Conservation (phyloP, 2,113 vertebrate genomes). For the Chauna torquata region DNA sequence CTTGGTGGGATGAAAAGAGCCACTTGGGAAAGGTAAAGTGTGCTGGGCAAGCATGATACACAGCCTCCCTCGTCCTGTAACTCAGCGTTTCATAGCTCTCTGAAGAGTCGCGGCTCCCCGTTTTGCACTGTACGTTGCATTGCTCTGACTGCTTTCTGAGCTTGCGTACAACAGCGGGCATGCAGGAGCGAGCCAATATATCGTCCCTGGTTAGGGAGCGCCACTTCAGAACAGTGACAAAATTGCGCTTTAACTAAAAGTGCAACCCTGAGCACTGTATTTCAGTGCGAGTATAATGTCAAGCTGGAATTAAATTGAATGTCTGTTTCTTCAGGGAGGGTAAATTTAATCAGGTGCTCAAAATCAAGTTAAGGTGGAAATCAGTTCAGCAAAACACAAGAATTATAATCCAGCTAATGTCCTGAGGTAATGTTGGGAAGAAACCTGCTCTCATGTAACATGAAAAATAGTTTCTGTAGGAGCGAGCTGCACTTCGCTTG, state of each 20-base stretch:
- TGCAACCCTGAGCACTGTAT: not conserved
- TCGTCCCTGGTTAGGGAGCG: not conserved
- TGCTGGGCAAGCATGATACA: not conserved
- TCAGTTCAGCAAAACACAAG: constrained; percentile 59
- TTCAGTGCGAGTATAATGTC: not conserved
- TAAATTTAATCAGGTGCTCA: constrained; percentile 67
- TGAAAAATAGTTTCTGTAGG: constrained; percentile 51
- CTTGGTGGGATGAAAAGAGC: not conserved
- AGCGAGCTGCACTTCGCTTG: not conserved
- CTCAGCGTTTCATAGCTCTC: not conserved
- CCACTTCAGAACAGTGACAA: not conserved
- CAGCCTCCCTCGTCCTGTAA: not conserved
- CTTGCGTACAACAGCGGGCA: not conserved
- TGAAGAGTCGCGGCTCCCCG: not conserved
- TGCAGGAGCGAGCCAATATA: not conserved
- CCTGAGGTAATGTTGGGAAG: constrained; percentile 62
- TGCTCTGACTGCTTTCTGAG: not conserved
- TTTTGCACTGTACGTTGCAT: not conserved
- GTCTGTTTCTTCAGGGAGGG: constrained; percentile 48
- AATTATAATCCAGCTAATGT: constrained; percentile 70
- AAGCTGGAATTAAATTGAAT: constrained; percentile 36
- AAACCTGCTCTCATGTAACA: constrained; percentile 55
- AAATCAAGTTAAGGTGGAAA: constrained; percentile 69
- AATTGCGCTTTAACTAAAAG: not conserved
- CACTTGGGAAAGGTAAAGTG: not conserved